These are phyloP conservation scores for Charanyca ferruginea DNA, from an alignment of 2,888 invertebrate species.

Conservation along the genomic window DNA sequence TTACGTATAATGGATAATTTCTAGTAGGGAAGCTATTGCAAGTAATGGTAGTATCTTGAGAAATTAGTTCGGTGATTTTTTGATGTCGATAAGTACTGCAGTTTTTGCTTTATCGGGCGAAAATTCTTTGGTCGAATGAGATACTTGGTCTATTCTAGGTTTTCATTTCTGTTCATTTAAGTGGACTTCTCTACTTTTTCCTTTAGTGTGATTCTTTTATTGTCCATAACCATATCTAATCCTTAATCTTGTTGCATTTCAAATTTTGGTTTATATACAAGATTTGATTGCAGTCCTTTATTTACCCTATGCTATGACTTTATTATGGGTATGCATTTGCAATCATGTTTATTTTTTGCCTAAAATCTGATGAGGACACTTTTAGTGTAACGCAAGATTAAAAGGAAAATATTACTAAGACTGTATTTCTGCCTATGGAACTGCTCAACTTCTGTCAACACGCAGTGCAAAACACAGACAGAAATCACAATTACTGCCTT, in stretches of 20 bases:
- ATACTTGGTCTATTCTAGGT: background rate
- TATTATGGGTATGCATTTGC: no score
- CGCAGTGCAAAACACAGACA: background rate
- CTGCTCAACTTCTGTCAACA: background rate
- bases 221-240: no score
- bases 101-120: background rate
- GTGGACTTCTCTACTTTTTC: no score
- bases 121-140: background rate
- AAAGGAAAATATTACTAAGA: no score
- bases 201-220: no score
- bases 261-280: no score
- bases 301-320: no score
- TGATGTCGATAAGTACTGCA: background rate
- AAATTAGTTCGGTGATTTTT: constrained; percentile 24
- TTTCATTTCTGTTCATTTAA: background rate
- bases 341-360: no score
- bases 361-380: no score
- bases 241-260: no score
- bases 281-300: no score
- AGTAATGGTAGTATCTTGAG: constrained; percentile 13
- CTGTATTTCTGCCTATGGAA: no score
- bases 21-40: constrained; percentile 56
- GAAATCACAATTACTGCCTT: background rate
- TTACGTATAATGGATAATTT: constrained; percentile 70
- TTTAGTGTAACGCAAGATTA: background rate